Evolutionary conservation across 2,113 vertebrate species (phyloP).

Genomic region (Lates calcarifer): DNA sequence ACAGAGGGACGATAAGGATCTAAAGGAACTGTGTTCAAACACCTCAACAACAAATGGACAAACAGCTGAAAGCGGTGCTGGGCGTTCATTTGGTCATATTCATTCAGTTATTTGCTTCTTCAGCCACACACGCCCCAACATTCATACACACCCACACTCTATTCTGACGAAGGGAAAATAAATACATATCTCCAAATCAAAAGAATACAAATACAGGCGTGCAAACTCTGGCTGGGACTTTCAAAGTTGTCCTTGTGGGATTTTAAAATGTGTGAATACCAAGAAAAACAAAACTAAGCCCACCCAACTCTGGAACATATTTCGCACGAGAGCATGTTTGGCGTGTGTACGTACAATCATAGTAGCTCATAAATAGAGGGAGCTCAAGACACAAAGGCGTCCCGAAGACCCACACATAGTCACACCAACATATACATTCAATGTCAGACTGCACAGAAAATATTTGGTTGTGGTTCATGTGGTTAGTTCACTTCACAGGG

Average conservation of each 20-base stretch:
- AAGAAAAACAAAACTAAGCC: slow-evolving; percentile 77
- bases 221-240: slow-evolving; percentile 55
- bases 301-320: slow-evolving; percentile 84
- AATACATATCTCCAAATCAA: slow-evolving; percentile 75
- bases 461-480: slow-evolving; percentile 47
- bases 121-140: slow-evolving; percentile 17
- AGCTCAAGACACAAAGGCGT: slow-evolving; percentile 67
- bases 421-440: slow-evolving; percentile 60
- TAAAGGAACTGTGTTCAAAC: background rate
- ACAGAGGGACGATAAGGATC: background rate
- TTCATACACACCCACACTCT: background rate
- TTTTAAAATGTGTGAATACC: slow-evolving; percentile 74
- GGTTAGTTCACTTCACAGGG: slow-evolving; percentile 65
- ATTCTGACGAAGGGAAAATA: slow-evolving; percentile 46
- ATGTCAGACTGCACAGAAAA: slow-evolving; percentile 52
- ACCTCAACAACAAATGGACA: background rate
- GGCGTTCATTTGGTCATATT: background rate
- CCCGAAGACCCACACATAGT: slow-evolving; percentile 48
- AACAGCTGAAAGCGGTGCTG: background rate
- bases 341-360: background rate
- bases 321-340: slow-evolving; percentile 51
- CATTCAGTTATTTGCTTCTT: background rate
- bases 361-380: slow-evolving; percentile 60
- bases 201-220: slow-evolving; percentile 60
- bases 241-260: slow-evolving; percentile 56